Evolutionary conservation across 2,113 vertebrate genomes (phyloP).

Genomic region (Proterorhinus semilunaris): DNA sequence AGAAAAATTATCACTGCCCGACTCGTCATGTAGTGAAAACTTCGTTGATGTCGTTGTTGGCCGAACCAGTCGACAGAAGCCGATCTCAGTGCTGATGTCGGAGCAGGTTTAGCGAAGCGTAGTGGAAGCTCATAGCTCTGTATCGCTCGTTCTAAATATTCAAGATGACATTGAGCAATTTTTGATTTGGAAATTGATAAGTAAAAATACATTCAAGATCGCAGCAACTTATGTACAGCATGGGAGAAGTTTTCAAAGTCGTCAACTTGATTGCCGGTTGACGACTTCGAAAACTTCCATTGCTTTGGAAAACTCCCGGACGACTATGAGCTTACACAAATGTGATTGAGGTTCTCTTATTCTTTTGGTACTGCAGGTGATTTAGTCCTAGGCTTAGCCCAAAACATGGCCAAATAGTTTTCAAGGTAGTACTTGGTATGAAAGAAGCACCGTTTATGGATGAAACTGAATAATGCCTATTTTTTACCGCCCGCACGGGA

Average conservation of each 20-base stretch:
- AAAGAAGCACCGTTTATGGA: not conserved
- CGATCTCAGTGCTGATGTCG: not conserved
- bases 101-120: not conserved
- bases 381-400: not conserved
- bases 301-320: no score
- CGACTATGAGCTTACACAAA: no score
- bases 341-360: no score
- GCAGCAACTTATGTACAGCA: not conserved
- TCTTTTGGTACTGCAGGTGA: no score
- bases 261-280: no score
- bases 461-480: constrained; percentile 7
- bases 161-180: not conserved
- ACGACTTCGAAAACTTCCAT: no score
- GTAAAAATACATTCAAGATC: constrained; percentile 1
- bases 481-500: not conserved
- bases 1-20: constrained; percentile 15
- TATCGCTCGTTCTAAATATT: not conserved
- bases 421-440: not conserved
- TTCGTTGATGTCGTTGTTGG: no score
- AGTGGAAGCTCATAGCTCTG: not conserved
- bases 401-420: not conserved
- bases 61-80: no score
- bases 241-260: not conserved
- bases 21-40: not conserved
- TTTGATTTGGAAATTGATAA: not conserved